Percentiles rank a stretch among this genome's conserved stretches.
Evolutionary conservation across 2,113 vertebrate genomes (phyloP).

Genomic region (Emydocephalus ijimae): DNA sequence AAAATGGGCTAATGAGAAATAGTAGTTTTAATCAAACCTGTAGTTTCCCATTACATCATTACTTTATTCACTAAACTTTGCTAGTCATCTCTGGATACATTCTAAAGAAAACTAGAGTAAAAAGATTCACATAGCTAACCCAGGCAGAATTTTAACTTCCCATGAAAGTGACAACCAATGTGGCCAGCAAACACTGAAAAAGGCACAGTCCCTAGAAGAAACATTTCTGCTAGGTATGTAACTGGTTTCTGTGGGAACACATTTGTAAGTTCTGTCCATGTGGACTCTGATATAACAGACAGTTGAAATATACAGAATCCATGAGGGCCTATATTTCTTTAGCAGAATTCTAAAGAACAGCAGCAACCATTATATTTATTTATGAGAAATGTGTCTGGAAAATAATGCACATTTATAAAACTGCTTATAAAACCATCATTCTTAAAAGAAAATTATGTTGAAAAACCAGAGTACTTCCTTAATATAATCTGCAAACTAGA

Average conservation of each 20-base stretch:
- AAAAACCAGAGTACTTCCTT: not conserved
- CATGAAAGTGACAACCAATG: not conserved
- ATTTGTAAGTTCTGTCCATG: not conserved
- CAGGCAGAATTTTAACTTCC: not conserved
- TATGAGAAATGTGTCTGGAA: not conserved
- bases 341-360: not conserved
- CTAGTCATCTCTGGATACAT: not conserved
- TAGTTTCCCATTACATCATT: not conserved
- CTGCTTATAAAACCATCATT: not conserved
- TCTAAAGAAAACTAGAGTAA: not conserved
- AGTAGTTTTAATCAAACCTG: not conserved
- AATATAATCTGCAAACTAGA: not conserved
- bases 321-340: not conserved
- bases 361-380: not conserved
- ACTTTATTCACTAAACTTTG: not conserved
- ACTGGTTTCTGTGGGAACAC: not conserved
- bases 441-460: not conserved
- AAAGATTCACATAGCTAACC: not conserved
- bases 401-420: not conserved
- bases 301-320: not conserved
- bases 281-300: not conserved
- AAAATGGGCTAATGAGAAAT: not conserved
- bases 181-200: not conserved
- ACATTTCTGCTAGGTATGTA: not conserved
- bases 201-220: not conserved